Base-by-base conservation (phyloP, 2,888 invertebrate species). In the Hipparchia semele region DNA sequence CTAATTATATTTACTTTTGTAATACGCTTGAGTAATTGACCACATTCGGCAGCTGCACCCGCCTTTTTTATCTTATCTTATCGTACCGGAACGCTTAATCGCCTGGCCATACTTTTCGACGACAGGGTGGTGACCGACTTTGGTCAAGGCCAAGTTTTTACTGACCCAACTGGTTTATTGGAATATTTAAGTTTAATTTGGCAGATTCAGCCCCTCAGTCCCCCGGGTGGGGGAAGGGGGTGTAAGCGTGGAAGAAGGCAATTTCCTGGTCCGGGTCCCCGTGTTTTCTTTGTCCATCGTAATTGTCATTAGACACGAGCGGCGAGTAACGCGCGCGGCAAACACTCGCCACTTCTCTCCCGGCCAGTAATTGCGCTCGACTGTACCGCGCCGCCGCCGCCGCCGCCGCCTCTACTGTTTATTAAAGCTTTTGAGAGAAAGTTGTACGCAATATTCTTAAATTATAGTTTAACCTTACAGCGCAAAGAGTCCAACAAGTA, bases 281-380 rank as follows among this genome's bases (percentile, higher is more conserved):
- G 69, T 74, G 73, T 76, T 77, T 77, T 77, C 77, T 74, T 76
- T 76, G 77, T 76, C 73, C 77, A 61, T 73, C 71, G 71, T 77
- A 77, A 77, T 76, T 73, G 74, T 77, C 74, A 76, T 72, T 74
- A 76, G 74, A 73, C 74, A 75, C 75, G 77, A 76, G 74, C 68
- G 77, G 75, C 68, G 46, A 73, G 70, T 77, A 77, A 76, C 73
- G 74, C 74, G 75, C 65, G 65, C 68, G 70, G 71, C 77, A 76
- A 74, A 77, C 77, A 68, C 70, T 72, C 70, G 73, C 68, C 74
- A 62, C 61, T 46, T 39, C 9, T 0, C 13, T 13, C n/a, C 60
- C 3, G 60, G 45, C 60, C 3, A 39, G 45, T 8, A 23, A 33
- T 9, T 4, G 61, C 45, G 6, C 12, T 12, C 12, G 6, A 10